These are phyloP conservation scores for Heliconius aoede DNA, from an alignment of 2,888 invertebrate genomes.

Conservation along the genomic window DNA sequence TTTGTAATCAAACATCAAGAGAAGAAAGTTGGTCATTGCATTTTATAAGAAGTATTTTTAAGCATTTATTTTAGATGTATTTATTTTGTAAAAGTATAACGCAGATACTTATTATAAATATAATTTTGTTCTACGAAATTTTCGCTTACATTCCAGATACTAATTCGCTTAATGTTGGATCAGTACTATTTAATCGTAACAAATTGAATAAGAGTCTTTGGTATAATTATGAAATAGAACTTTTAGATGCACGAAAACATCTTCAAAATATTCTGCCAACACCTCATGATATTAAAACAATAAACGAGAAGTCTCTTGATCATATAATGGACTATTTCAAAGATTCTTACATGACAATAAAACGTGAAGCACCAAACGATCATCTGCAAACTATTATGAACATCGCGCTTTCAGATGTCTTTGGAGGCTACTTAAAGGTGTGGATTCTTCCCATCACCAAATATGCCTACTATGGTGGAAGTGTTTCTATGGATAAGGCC, in stretches of 20 bases:
- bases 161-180: slow-evolving; percentile 63
- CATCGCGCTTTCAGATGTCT: slow-evolving; percentile 74
- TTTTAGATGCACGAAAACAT: slow-evolving; percentile 62
- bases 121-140: slow-evolving; percentile 44
- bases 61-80: slow-evolving; percentile 63
- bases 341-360: slow-evolving; percentile 58
- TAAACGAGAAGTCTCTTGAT: slow-evolving; percentile 59
- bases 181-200: slow-evolving; percentile 62
- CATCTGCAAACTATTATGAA: slow-evolving; percentile 59
- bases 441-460: slow-evolving; percentile 85
- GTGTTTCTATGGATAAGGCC: slow-evolving; percentile 80
- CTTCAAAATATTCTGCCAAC: slow-evolving; percentile 67
- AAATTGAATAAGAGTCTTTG: slow-evolving; percentile 60
- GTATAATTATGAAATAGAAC: slow-evolving; percentile 56
- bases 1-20: not conserved
- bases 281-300: slow-evolving; percentile 52
- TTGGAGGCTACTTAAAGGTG: slow-evolving; percentile 85
- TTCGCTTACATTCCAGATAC: slow-evolving; percentile 42
- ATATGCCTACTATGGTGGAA: slow-evolving; percentile 85
- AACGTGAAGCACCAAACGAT: slow-evolving; percentile 54
- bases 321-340: slow-evolving; percentile 61
- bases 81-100: slow-evolving; percentile 48
- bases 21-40: not conserved
- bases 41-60: slow-evolving; percentile 45
- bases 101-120: slow-evolving; percentile 31